Evolutionary conservation across 2,888 invertebrate genomes (phyloP).

Genomic region (Carpatolechia fugitivella): DNA sequence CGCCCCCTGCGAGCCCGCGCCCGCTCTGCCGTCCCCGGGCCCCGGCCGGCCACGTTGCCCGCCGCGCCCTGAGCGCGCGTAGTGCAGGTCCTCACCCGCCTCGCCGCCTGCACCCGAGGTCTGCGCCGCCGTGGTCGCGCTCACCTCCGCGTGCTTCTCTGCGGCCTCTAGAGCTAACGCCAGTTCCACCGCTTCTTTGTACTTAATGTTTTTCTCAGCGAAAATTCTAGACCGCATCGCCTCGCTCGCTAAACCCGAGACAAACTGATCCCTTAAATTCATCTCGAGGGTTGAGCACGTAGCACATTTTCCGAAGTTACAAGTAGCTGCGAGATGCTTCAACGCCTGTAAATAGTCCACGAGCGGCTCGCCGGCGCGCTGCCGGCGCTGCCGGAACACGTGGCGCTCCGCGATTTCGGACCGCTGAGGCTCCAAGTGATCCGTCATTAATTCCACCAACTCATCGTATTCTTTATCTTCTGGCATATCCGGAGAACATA

Average conservation of each 20-base stretch:
- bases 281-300: slow-evolving; percentile 9
- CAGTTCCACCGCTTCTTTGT: no score
- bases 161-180: no score
- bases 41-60: slow-evolving; percentile 15
- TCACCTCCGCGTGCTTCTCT: no score
- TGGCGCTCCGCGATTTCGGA: no score
- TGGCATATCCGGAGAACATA: no score
- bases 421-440: no score
- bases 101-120: background rate
- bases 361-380: slow-evolving; percentile 12
- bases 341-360: slow-evolving; percentile 34
- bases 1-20: background rate
- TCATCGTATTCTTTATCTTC: no score
- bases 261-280: slow-evolving; percentile 16
- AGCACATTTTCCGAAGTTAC: slow-evolving; percentile 1
- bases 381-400: no score
- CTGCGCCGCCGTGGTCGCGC: background rate
- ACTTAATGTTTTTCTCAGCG: no score
- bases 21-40: slow-evolving; percentile 6
- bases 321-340: slow-evolving; percentile 14
- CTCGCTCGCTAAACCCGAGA: slow-evolving; percentile 13
- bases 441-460: no score
- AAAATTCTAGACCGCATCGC: slow-evolving; percentile 14
- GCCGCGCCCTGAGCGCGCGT: background rate
- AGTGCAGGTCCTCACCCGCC: slow-evolving; percentile 8